Percentiles rank a stretch among this genome's conserved stretches.
These are phyloP conservation scores for Conops quadrifasciatus DNA, from an alignment of 2,888 invertebrate genomes.

Conservation along the genomic window DNA sequence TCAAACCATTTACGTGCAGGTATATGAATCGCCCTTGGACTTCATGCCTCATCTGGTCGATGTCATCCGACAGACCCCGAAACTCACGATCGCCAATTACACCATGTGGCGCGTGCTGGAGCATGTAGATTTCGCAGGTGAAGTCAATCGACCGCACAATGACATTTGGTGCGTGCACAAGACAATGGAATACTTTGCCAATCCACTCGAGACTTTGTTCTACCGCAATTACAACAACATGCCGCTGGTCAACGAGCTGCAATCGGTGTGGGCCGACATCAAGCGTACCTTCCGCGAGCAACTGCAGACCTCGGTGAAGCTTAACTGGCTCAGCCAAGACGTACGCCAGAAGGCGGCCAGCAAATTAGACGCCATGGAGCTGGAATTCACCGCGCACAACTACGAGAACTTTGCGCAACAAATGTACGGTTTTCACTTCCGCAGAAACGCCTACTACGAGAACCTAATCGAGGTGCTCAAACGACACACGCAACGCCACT, in stretches of 20 bases:
- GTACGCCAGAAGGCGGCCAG: conserved; percentile 53
- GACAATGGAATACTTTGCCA: conserved; percentile 55
- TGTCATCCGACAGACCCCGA: conserved; percentile 54
- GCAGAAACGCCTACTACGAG: conserved; percentile 47
- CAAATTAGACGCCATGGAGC: conserved; percentile 53
- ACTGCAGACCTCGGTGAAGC: conserved; percentile 51
- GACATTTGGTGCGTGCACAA: conserved; percentile 55
- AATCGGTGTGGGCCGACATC: conserved; percentile 58
- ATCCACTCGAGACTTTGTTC: conserved; percentile 58
- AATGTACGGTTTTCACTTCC: conserved; percentile 47
- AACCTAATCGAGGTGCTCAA: conserved; percentile 53
- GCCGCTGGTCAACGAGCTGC: conserved; percentile 57
- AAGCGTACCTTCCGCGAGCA: conserved; percentile 55
- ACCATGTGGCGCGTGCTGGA: conserved; percentile 61
- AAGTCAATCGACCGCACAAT: conserved; percentile 44
- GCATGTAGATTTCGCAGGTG: conserved; percentile 52
- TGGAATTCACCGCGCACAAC: conserved; percentile 51
- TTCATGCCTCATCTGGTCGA: conserved; percentile 56
- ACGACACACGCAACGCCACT: conserved; percentile 50
- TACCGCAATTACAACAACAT: conserved; percentile 56
- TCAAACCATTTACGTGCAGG: conserved; percentile 53
- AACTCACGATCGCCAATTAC: conserved; percentile 59
- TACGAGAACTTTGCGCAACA: conserved; percentile 44
- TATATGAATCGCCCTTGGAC: conserved; percentile 57
- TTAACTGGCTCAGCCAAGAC: conserved; percentile 54